phyloP scores from a whole-genome alignment of 2,113 vertebrate genomes.

The Bos taurus region DNA sequence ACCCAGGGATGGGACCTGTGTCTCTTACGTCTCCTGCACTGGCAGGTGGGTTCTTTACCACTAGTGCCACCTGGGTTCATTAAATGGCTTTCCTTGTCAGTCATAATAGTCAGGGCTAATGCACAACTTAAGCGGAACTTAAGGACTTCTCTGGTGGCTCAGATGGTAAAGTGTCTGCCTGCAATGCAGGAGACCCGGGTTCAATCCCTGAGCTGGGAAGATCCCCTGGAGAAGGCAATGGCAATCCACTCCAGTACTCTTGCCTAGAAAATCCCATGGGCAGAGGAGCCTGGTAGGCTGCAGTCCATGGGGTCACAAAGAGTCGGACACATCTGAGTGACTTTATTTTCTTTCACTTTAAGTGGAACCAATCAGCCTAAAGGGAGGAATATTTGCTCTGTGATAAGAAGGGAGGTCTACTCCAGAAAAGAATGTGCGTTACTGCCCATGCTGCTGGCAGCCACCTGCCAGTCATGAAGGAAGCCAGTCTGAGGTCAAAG shows the following conservation, averaged over 20 bases:
- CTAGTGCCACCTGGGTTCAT: neutral
- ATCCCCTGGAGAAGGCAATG: neutral
- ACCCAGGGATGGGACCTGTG: neutral
- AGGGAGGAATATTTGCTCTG: neutral
- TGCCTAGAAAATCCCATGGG: neutral
- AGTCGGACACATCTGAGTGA: accelerated
- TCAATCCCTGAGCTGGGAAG: neutral
- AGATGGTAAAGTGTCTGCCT: neutral
- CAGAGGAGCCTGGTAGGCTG: neutral
- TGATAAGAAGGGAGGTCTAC: neutral
- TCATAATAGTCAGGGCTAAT: too few species aligned
- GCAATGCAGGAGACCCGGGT: accelerated
- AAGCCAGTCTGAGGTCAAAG: neutral
- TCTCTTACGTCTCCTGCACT: neutral
- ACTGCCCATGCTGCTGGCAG: too few species aligned
- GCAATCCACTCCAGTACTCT: neutral
- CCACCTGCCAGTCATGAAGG: neutral
- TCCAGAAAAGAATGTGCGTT: neutral
- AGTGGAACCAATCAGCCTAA: neutral
- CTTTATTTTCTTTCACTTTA: neutral
- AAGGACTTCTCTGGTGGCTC: neutral
- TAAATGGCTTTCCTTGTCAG: neutral
- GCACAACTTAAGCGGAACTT: neutral
- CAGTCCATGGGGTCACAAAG: neutral
- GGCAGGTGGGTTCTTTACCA: neutral